A percentile compares a stretch with the other conserved stretches of the same genome.
These are phyloP conservation scores for Neodon shergylaensis DNA, from an alignment of 2,113 vertebrate species.

Conservation along the genomic window DNA sequence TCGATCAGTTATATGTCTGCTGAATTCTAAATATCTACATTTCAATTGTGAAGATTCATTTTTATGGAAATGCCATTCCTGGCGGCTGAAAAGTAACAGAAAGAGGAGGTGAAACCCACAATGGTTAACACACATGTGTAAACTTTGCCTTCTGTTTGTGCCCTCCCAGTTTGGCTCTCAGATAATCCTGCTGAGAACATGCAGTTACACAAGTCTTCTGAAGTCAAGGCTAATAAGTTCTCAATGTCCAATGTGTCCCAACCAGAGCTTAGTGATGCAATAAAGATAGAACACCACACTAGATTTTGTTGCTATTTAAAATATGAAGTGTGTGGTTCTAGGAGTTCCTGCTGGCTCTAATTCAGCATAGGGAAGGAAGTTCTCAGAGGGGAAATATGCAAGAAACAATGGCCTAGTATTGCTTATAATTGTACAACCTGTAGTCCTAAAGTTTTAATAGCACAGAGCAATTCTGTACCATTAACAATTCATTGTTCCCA, in stretches of 20 bases:
- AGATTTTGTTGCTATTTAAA: background rate
- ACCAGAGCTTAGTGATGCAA: background rate
- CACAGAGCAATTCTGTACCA: background rate
- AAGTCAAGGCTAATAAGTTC: slow-evolving; percentile 13
- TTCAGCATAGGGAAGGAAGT: background rate
- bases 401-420: slow-evolving; percentile 28
- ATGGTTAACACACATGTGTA: background rate
- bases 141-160: background rate
- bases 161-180: background rate
- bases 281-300: background rate
- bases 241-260: background rate
- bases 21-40: slow-evolving; percentile 60
- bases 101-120: background rate
- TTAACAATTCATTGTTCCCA: background rate
- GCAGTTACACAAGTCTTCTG: background rate
- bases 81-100: background rate
- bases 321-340: background rate
- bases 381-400: background rate
- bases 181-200: background rate
- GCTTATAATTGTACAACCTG: background rate
- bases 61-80: slow-evolving; percentile 52
- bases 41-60: slow-evolving; percentile 52
- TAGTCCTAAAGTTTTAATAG: background rate
- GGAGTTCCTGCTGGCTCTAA: background rate
- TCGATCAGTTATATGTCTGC: background rate